These are phyloP conservation scores for Amiota minor DNA, from an alignment of 2,888 invertebrate species.

Conservation along the genomic window DNA sequence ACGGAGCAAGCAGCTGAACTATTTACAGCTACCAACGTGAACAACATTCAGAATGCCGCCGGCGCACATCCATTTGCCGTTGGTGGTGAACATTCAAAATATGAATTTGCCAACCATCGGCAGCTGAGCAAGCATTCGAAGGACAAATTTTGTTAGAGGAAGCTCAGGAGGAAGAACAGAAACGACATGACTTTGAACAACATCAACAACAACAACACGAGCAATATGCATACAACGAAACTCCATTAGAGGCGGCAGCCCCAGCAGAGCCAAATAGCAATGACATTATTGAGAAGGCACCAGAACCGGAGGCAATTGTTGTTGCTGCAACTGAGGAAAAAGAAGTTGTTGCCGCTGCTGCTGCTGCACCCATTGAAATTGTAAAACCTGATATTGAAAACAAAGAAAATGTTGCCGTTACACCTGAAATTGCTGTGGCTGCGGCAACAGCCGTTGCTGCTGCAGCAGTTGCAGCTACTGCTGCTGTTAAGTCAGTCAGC, in stretches of 20 bases:
- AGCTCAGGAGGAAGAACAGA: conserved; percentile 33
- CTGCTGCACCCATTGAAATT: conserved; percentile 15
- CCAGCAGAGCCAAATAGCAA: not conserved
- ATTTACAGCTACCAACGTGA: conserved; percentile 54
- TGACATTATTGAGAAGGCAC: not conserved
- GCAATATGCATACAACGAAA: conserved; percentile 47
- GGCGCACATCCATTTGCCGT: conserved; percentile 46
- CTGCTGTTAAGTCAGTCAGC: conserved; percentile 34
- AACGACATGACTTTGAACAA: conserved; percentile 27
- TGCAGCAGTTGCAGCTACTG: conserved; percentile 39
- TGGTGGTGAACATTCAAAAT: conserved; percentile 9
- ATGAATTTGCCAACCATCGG: conserved; percentile 32
- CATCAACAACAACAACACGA: conserved; percentile 44
- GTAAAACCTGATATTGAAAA: conserved; percentile 8
- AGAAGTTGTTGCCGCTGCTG: not conserved
- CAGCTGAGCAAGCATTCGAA: conserved; percentile 3
- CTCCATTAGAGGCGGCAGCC: conserved; percentile 13
- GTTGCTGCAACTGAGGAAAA: too few species aligned
- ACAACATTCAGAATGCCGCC: conserved; percentile 30
- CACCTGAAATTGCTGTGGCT: conserved; percentile 23
- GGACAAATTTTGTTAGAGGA: conserved; percentile 20
- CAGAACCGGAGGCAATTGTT: not conserved
- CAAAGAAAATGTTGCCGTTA: not conserved
- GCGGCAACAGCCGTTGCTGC: conserved; percentile 39
- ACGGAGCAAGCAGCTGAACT: conserved; percentile 58